These are phyloP conservation scores for Gymnothorax javanicus DNA, from an alignment of 2,797 vertebrate species.

Conservation along the genomic window DNA sequence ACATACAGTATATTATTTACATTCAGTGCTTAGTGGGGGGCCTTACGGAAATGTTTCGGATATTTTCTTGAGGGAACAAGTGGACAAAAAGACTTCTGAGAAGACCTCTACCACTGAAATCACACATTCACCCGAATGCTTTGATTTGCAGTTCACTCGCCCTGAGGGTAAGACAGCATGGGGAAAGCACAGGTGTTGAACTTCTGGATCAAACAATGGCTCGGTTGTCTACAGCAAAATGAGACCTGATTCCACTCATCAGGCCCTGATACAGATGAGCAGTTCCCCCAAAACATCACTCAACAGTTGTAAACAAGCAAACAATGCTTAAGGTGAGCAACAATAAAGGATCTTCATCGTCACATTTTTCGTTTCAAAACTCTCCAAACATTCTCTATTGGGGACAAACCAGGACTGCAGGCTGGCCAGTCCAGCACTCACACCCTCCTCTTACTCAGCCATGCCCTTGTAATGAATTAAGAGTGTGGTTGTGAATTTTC, in stretches of 20 bases:
- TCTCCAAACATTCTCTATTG: no score
- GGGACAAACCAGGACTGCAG: no score
- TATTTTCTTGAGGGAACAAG: constrained; percentile 36
- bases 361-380: no score
- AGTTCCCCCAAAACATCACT: no score
- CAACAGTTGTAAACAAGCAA: no score
- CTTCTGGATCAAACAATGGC: background rate
- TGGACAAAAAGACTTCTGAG: constrained; percentile 32
- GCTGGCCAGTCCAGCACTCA: no score
- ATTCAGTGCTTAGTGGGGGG: background rate
- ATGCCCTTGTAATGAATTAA: no score
- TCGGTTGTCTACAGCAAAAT: background rate
- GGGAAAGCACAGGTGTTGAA: background rate
- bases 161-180: background rate
- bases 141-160: constrained; percentile 33
- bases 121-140: constrained; percentile 43
- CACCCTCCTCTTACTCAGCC: no score
- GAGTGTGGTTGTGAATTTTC: no score
- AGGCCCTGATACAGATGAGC: background rate
- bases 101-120: constrained; percentile 26
- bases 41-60: background rate
- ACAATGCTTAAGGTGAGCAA: no score
- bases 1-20: background rate
- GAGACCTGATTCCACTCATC: background rate
- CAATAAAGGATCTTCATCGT: no score